phyloP scores from a whole-genome alignment of 2,113 vertebrate genomes.

The Eolophus roseicapilla region DNA sequence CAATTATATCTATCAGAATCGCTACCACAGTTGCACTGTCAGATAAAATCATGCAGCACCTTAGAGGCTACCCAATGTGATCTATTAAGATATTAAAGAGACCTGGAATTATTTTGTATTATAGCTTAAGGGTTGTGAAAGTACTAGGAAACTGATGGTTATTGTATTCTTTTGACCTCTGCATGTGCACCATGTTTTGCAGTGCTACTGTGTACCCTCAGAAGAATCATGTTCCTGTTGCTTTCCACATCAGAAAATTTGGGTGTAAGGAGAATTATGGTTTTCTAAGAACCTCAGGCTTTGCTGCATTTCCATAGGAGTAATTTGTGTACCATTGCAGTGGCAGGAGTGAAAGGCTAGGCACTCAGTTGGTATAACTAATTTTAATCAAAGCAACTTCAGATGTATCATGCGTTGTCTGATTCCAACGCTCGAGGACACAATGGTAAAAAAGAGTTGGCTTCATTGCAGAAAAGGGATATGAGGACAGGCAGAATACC shows the following conservation, averaged over 20 bases:
- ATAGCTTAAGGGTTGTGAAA: neutral
- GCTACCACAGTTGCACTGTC: neutral
- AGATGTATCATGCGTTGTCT: neutral
- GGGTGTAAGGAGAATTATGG: neutral
- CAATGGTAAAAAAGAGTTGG: accelerated
- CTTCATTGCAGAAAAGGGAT: neutral
- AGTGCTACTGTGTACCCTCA: neutral
- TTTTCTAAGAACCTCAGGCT: neutral
- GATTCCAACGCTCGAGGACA: neutral
- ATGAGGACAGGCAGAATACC: neutral
- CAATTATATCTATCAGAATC: neutral
- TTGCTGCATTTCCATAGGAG: neutral
- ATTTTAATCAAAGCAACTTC: neutral
- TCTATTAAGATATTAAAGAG: neutral
- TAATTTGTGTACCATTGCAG: accelerated
- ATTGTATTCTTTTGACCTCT: neutral
- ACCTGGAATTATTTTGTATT: neutral
- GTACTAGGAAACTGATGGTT: neutral
- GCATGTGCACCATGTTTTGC: neutral
- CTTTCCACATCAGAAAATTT: neutral
- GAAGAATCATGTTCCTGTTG: neutral
- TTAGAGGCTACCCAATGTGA: neutral
- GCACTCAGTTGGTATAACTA: neutral
- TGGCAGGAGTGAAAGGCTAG: neutral
- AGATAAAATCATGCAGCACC: neutral